Conservation (phyloP, 2,797 vertebrate species). For the Eulemur coronatus region DNA sequence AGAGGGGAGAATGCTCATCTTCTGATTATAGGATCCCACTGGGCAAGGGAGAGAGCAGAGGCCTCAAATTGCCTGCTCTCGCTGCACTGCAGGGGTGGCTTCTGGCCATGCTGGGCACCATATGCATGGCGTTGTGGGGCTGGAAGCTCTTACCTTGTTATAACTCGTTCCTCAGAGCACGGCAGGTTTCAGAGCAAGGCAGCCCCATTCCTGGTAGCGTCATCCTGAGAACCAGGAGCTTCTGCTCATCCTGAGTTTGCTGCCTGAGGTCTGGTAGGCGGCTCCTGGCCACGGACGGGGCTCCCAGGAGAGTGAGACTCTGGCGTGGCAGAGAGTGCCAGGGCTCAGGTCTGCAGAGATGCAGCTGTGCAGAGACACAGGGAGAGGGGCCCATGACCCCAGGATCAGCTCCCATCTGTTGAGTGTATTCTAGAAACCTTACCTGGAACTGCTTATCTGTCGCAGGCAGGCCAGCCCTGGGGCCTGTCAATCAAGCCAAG, state of each 20-base stretch:
- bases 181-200: neutral
- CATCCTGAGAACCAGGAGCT: neutral
- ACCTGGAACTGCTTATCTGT: neutral
- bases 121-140: rapidly evolving
- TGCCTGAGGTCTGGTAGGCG: neutral
- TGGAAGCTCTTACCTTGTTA: neutral
- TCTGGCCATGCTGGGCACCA: rapidly evolving
- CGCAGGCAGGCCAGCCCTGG: neutral
- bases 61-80: neutral
- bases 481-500: too few species aligned
- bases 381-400: rapidly evolving
- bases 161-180: neutral
- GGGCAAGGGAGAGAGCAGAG: neutral
- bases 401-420: neutral
- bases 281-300: neutral
- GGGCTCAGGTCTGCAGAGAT: rapidly evolving
- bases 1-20: neutral
- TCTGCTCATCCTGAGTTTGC: neutral
- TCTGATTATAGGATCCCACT: too few species aligned
- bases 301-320: neutral
- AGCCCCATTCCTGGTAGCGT: neutral
- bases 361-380: neutral
- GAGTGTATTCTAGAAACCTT: neutral
- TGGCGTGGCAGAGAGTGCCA: neutral
- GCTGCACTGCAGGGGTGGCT: rapidly evolving